Conservation (phyloP, 1,140 invertebrate genomes). For the Scaptodrosophila lebanonensis region DNA sequence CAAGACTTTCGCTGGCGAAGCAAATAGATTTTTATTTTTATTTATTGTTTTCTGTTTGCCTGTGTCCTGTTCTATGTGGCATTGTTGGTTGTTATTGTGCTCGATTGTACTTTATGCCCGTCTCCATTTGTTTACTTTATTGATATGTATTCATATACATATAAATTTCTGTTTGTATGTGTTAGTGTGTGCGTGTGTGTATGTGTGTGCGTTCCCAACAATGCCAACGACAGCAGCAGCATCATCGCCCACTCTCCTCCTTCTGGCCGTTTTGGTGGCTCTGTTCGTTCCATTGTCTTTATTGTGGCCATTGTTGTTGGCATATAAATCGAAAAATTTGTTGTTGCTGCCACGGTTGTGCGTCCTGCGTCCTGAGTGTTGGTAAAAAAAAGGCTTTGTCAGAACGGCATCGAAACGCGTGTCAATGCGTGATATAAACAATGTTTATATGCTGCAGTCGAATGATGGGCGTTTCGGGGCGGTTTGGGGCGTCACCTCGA, state of each 20-base stretch:
- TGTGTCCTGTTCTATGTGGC: slow-evolving; percentile 19
- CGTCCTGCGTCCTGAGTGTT: too few species aligned
- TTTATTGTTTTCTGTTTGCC: slow-evolving; percentile 1
- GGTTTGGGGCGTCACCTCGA: neutral
- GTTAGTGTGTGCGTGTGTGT: neutral
- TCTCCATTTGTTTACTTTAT: slow-evolving; percentile 39
- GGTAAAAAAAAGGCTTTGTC: too few species aligned
- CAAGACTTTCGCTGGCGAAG: slow-evolving; percentile 32
- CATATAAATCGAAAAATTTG: slow-evolving; percentile 63
- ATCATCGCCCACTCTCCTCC: slow-evolving; percentile 1
- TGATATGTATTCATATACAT: slow-evolving; percentile 61
- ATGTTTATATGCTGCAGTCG: slow-evolving; percentile 24
- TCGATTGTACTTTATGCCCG: slow-evolving; percentile 38
- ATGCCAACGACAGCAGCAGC: slow-evolving; percentile 8
- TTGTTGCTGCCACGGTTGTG: slow-evolving; percentile 13
- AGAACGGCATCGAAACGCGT: too few species aligned
- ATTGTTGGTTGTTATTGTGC: slow-evolving; percentile 40
- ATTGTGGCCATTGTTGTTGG: slow-evolving; percentile 13
- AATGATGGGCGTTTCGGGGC: neutral
- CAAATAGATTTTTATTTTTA: neutral
- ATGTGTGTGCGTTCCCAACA: slow-evolving; percentile 11
- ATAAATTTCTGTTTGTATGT: slow-evolving; percentile 38
- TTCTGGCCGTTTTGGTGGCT: slow-evolving; percentile 8
- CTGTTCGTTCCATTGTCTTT: slow-evolving; percentile 1
- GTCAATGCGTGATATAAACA: slow-evolving; percentile 53